Evolutionary conservation across 1,140 invertebrate species (phyloP), one percentile per base, ranked within the genome.

Genomic region (Zaprionus capensis): DNA sequence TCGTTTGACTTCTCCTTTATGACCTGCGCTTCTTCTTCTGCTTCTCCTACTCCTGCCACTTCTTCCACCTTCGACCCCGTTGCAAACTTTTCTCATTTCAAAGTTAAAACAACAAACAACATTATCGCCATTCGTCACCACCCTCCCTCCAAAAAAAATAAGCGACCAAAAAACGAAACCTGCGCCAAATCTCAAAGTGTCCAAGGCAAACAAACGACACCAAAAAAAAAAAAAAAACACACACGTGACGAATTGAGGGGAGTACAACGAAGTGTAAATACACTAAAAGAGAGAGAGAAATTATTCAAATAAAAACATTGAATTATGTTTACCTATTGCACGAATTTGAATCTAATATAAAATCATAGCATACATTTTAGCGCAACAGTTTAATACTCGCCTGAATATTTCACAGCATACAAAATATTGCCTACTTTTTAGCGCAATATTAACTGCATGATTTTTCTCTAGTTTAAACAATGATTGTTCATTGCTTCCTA

Each of bases 51-150:
- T 20, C 15, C 5, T 22, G 2, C 14, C 15, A 12, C 46, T 12
- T 6, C 46, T 26, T 9, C 31, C 28, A 14, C 76, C 62, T 55
- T 51, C 64, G 78, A 65, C 61, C 11, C 76, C 49, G 65, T 82
- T 65, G 46, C 64, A 88, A 90, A 90, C 82, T 90, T 90, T 90
- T 90, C 85, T 90, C 85, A 90, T 90, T 90, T 90, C 86, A 77
- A 88, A 88, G 79, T 90, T 90, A 76, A 85, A 88, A 88, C 76
- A 87, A 87, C 76, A 88, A 85, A 85, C 86, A 81, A 80, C 76
- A 85, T 91, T 90, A 90, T 90, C 85, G 86, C 78, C 85, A 90
- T 90, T 85, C 86, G 86, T 90, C 85, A 90, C 70, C 74, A 55
- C 65, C 46, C 46, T 24, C 46, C 46, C 20, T 2, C 46, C 11